Evolutionary conservation across 2,888 invertebrate species (phyloP), one percentile per base, ranked within the genome.

Genomic region (Xestia sexstrigata): DNA sequence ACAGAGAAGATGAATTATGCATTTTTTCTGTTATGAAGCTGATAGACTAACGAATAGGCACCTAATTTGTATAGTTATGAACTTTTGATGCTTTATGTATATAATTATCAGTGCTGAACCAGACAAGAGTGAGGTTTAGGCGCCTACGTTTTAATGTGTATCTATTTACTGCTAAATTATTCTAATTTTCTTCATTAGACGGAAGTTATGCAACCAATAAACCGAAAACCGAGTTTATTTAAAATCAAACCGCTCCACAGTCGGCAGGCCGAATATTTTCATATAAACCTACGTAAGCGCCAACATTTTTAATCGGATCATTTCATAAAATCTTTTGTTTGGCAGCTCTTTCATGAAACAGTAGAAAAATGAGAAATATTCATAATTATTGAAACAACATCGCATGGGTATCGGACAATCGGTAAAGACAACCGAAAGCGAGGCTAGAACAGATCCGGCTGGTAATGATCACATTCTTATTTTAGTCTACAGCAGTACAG

Each of bases 391-490:
- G 68, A 73, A 75, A 87, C 74, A 86, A 67, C 63, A 66, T 78
- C n/a, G 49, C 55, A 63, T 63, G 23, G 42, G 49, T 62, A 62
- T 45, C 76, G 68, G 74, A 35, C 52, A 55, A 63, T 45, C 55
- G 68, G 69, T 75, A 70, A 68, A 75, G 85, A 87, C 79, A 82
- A 76, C 67, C 65, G 74, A 74, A 68, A 73, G 70, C 79, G 66
- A 75, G 63, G 77, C 75, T 84, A 52, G 76, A 84, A 72, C 69
- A 79, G 86, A 88, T 89, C 88, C 88, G 86, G 89, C 82, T 89
- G 84, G 81, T 83, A 85, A 78, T 86, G 87, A 88, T 85, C 75
- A 74, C 77, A 82, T 83, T 89, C 83, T 88, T 88, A 88, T 89
- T 88, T 89, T 89, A 88, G 89, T 77, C 80, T 82, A 68, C 39